Base-by-base conservation (phyloP, 2,888 invertebrate genomes). In the Tetragonisca angustula region DNA sequence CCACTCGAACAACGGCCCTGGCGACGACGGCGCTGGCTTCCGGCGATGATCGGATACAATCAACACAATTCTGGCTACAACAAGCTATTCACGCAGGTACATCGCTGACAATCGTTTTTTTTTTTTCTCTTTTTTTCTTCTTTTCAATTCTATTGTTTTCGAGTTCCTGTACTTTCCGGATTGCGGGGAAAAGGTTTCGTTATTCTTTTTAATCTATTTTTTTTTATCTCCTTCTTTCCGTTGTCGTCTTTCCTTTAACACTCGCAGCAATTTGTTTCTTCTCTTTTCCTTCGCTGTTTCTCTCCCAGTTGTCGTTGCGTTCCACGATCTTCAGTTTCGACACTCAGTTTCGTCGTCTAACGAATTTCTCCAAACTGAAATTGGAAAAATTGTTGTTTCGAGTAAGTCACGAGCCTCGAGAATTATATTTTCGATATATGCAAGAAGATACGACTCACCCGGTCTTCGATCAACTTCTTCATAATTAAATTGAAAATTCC, bases 41-140 rank as follows among this genome's bases (percentile, higher is more conserved):
- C 90, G 94, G 94, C 94, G 91, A 97, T 97, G 96, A 97, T 97
- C 96, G 96, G 97, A 92, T 97, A 97, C 96, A 97, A 96, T 95
- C 96, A 96, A 95, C 96, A 96, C 95, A 96, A 96, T 95, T 96
- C 97, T 94, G 97, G 97, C 94, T 97, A 97, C 96, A 97, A 97
- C 96, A 97, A 97, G 96, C 96, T 97, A 94, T 97, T 97, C 93
- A 97, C 97, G 84, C 97, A 97, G 97, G 97, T 97, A 95, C 93
- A 88, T 19, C 59, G 27, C 27, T n/a, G 50, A 24, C 32, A 73
- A 62, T 11, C 15, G 27, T 65, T 17, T 36, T 5, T 36, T 36
- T 36, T 36, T 36, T 36, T 9, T 36, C n/a, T 43, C 43, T 43
- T 9, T 9, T 9, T 36, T 36, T 9, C 9, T 32, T 32, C 9